Percentiles rank a stretch among this genome's conserved stretches.
These are phyloP conservation scores for Sclerodermus sp. DNA, from an alignment of 2,888 invertebrate genomes.

Conservation along the genomic window DNA sequence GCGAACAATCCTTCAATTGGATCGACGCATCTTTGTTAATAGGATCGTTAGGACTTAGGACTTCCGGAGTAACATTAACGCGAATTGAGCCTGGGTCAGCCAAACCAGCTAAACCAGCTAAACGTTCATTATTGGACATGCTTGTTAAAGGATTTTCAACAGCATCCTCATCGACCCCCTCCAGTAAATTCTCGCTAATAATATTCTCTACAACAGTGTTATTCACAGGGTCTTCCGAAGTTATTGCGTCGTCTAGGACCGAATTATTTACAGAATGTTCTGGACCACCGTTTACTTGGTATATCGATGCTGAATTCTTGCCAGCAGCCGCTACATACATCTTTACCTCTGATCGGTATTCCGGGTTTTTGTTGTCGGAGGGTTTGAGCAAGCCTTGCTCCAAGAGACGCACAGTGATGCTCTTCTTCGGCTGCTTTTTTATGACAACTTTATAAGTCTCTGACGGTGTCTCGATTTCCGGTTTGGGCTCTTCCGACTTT, in stretches of 20 bases:
- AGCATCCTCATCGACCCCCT: too few species aligned
- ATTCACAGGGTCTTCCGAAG: neutral
- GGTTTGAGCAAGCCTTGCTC: constrained; percentile 47
- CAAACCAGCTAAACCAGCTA: too few species aligned
- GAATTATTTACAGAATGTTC: too few species aligned
- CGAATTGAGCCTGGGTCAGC: too few species aligned
- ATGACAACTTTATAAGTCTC: constrained; percentile 50
- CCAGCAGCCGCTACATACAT: constrained; percentile 21
- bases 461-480: constrained; percentile 6
- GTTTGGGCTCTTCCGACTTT: constrained; percentile 27
- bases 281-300: constrained; percentile 15
- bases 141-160: too few species aligned
- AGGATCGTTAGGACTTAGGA: too few species aligned
- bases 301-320: neutral
- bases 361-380: constrained; percentile 35
- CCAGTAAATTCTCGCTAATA: too few species aligned
- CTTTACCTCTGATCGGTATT: constrained; percentile 43
- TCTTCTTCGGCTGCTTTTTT: constrained; percentile 50
- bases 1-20: too few species aligned
- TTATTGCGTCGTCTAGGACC: constrained; percentile 3
- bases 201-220: neutral
- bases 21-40: too few species aligned
- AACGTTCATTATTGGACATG: too few species aligned
- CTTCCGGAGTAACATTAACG: too few species aligned
- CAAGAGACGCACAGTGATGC: constrained; percentile 44